Percentiles rank a stretch among this genome's conserved stretches.
Evolutionary conservation across 2,797 vertebrate genomes (phyloP).

Genomic region (Picus viridis): DNA sequence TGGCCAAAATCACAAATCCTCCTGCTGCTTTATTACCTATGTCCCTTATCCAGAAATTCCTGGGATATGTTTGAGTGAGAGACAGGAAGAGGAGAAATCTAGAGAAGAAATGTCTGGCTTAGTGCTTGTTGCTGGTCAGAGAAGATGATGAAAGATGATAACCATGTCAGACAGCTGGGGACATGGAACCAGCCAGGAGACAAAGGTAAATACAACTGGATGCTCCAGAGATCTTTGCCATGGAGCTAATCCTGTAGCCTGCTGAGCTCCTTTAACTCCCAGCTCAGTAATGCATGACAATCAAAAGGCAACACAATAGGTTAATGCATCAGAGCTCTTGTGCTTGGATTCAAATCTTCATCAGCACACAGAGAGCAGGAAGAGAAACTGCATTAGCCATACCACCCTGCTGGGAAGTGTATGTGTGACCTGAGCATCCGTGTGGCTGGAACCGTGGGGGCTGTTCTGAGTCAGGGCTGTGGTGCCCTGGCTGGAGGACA

Average conservation of each 20-base stretch:
- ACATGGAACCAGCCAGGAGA: neutral
- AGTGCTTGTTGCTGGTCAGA: neutral
- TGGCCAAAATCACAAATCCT: neutral
- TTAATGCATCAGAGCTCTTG: neutral
- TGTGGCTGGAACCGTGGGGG: accelerated
- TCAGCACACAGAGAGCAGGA: neutral
- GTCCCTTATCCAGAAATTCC: neutral
- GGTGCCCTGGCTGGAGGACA: neutral
- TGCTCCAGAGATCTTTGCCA: neutral
- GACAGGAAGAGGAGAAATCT: neutral
- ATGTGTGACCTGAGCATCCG: accelerated
- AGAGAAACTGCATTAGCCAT: neutral
- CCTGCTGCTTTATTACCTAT: neutral
- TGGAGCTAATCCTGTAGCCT: neutral
- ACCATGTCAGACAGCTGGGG: neutral
- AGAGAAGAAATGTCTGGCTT: neutral
- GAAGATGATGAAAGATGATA: neutral
- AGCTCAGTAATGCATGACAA: neutral
- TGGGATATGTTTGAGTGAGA: neutral
- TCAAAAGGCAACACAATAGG: neutral
- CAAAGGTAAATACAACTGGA: neutral
- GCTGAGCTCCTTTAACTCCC: neutral
- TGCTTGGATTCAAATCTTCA: neutral
- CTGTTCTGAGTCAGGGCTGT: neutral
- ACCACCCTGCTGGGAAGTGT: neutral